phyloP scores from a whole-genome alignment of 35 echinoderm and acorn worm species.

The Holothuria glaberrima region DNA sequence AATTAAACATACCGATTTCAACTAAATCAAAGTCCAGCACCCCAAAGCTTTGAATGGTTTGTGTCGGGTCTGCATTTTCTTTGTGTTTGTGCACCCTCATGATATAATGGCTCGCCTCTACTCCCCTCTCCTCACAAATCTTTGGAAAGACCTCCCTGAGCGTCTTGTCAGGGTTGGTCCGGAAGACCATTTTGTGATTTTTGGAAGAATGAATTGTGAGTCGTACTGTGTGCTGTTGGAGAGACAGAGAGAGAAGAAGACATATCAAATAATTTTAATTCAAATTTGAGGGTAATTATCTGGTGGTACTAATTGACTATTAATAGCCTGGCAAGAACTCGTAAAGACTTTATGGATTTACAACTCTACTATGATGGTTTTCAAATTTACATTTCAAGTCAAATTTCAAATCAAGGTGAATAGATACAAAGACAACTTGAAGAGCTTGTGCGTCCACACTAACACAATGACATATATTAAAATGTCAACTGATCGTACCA shows the following conservation, averaged over 20 bases:
- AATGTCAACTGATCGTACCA: too few species aligned
- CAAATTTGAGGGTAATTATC: too few species aligned
- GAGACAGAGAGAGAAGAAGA: not conserved
- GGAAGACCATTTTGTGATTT: slow-evolving; percentile 78
- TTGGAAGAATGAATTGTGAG: slow-evolving; percentile 75
- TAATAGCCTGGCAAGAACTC: too few species aligned
- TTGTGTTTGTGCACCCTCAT: slow-evolving; percentile 67
- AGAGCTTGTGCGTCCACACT: too few species aligned
- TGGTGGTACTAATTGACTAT: too few species aligned
- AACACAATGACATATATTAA: too few species aligned
- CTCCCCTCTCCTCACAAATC: slow-evolving; percentile 83
- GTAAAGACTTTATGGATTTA: too few species aligned
- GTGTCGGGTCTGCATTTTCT: slow-evolving; percentile 49
- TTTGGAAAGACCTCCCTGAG: slow-evolving; percentile 71
- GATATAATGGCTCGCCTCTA: slow-evolving; percentile 41
- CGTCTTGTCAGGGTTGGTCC: slow-evolving; percentile 76
- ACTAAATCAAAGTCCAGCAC: slow-evolving; percentile 75
- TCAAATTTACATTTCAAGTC: too few species aligned
- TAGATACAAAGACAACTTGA: too few species aligned
- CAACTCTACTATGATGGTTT: too few species aligned
- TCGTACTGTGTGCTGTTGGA: slow-evolving; percentile 29
- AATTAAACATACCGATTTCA: slow-evolving; percentile 33
- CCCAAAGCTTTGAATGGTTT: slow-evolving; percentile 66
- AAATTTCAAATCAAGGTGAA: too few species aligned
- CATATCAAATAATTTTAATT: too few species aligned